Conservation (phyloP, 2,797 vertebrate genomes). For the Hirundo rustica region DNA sequence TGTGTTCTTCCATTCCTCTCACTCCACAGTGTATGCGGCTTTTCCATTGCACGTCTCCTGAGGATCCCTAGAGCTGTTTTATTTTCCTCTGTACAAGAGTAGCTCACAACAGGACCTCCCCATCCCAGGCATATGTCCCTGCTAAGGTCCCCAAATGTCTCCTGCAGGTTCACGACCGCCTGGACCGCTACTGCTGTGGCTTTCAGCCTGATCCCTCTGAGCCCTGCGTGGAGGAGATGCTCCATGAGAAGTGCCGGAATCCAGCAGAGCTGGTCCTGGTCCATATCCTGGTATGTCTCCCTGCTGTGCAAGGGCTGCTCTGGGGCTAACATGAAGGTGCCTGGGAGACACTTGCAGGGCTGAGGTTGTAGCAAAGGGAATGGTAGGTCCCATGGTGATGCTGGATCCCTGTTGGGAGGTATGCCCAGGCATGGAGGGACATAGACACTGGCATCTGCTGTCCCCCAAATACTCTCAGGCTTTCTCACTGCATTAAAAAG, state of each 20-base stretch:
- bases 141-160: not conserved
- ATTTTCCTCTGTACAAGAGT: not conserved
- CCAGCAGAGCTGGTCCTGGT: conserved; percentile 84
- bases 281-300: conserved; percentile 87
- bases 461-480: accelerated
- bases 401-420: not conserved
- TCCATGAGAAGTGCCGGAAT: conserved; percentile 85
- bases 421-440: accelerated
- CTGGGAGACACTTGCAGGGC: not conserved
- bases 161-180: conserved; percentile 88
- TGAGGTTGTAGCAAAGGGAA: not conserved
- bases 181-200: conserved; percentile 94
- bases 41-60: not conserved
- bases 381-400: not conserved
- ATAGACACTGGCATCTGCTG: not conserved
- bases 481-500: not conserved
- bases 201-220: conserved; percentile 86
- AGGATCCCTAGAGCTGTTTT: not conserved
- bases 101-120: not conserved
- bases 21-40: not conserved
- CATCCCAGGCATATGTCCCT: accelerated
- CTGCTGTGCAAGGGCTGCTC: not conserved
- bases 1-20: not conserved
- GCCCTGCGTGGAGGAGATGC: conserved; percentile 87
- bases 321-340: not conserved